phyloP scores from a whole-genome alignment of 2,113 vertebrate species.

The Hippocampus comes region DNA sequence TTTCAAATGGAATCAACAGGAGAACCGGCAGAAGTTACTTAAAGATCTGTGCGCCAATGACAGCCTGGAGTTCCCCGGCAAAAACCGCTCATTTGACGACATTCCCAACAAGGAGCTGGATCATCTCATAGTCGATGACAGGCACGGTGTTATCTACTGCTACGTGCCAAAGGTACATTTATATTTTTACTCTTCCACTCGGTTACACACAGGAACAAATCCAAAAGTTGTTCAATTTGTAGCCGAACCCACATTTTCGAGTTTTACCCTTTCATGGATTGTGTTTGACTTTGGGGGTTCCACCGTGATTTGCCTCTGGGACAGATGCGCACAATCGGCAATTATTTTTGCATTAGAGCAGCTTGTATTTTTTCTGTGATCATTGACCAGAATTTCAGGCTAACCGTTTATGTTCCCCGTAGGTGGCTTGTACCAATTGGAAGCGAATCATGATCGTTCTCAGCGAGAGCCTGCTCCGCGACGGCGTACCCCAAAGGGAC shows the following conservation, averaged over 20 bases:
- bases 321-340: not conserved
- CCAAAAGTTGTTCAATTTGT: too few species aligned
- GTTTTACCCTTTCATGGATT: too few species aligned
- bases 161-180: slow-evolving; percentile 85
- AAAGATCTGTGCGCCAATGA: slow-evolving; percentile 81
- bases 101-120: slow-evolving; percentile 94
- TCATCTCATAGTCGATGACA: slow-evolving; percentile 95
- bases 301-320: not conserved
- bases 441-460: slow-evolving; percentile 97
- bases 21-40: slow-evolving; percentile 74
- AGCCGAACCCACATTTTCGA: too few species aligned
- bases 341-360: not conserved
- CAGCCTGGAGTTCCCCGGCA: slow-evolving; percentile 83
- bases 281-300: too few species aligned
- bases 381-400: not conserved
- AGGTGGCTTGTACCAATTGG: slow-evolving; percentile 97
- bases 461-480: slow-evolving; percentile 84
- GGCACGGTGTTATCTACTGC: slow-evolving; percentile 94
- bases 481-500: slow-evolving; percentile 82
- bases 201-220: too few species aligned
- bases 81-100: slow-evolving; percentile 91
- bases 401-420: not conserved
- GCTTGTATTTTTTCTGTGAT: not conserved
- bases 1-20: slow-evolving; percentile 58
- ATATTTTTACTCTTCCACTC: too few species aligned